These are phyloP conservation scores for Drosophila cracens DNA, from an alignment of 2,888 invertebrate species.

Conservation along the genomic window DNA sequence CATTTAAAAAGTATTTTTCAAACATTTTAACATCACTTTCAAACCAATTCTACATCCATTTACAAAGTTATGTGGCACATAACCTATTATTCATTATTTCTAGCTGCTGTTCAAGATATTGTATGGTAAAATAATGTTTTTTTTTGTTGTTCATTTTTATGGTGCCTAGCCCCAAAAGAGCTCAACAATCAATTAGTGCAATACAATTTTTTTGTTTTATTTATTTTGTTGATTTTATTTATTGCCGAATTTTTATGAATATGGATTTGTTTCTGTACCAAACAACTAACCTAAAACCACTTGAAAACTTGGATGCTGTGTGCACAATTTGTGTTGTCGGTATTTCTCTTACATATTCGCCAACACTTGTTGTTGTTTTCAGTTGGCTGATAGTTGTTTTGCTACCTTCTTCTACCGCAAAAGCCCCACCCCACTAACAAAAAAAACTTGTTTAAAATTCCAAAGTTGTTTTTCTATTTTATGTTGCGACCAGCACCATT, in stretches of 20 bases:
- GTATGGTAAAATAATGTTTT: constrained; percentile 46
- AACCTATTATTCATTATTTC: constrained; percentile 2
- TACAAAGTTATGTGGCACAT: background rate
- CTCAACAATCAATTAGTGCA: constrained; percentile 65
- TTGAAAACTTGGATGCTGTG: constrained; percentile 32
- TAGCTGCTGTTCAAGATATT: constrained; percentile 23
- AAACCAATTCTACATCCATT: background rate
- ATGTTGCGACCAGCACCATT: constrained; percentile 43
- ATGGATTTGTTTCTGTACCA: constrained; percentile 8
- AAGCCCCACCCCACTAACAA: background rate
- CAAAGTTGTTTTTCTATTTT: constrained; percentile 46
- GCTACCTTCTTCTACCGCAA: constrained; percentile 22
- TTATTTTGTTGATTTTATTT: background rate
- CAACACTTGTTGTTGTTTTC: constrained; percentile 12
- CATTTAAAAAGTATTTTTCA: background rate
- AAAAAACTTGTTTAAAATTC: constrained; percentile 56
- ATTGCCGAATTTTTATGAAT: constrained; percentile 18
- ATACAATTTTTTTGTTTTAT: constrained; percentile 16
- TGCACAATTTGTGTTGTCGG: constrained; percentile 37
- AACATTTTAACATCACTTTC: background rate
- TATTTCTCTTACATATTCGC: constrained; percentile 50
- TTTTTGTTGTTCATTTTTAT: constrained; percentile 8
- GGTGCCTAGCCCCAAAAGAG: constrained; percentile 19
- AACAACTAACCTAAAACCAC: constrained; percentile 16
- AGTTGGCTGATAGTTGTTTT: constrained; percentile 12